Evolutionary conservation across 2,113 vertebrate genomes (phyloP).

Genomic region (Petrocephalus microphthalmus): DNA sequence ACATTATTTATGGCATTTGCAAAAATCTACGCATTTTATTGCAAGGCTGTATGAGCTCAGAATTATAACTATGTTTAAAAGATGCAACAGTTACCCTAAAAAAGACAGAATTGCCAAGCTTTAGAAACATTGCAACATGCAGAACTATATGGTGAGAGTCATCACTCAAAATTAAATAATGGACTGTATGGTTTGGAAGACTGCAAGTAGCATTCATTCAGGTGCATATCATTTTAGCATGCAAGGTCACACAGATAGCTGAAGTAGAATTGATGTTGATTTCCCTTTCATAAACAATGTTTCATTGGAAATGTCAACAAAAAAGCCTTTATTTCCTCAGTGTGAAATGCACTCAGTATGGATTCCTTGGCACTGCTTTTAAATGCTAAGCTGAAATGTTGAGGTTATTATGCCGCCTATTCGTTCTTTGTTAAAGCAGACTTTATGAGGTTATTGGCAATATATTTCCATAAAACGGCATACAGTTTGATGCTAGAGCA

Average conservation of each 20-base stretch:
- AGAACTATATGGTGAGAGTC: not conserved
- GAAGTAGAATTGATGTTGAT: constrained; percentile 35
- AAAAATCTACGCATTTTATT: not conserved
- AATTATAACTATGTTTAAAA: not conserved
- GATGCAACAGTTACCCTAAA: not conserved
- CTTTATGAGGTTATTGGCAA: constrained; percentile 43
- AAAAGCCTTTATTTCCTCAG: constrained; percentile 48
- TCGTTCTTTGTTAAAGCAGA: constrained; percentile 43
- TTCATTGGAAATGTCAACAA: constrained; percentile 46
- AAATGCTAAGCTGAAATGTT: constrained; percentile 29
- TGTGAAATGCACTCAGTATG: constrained; percentile 38
- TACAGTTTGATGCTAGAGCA: constrained; percentile 34
- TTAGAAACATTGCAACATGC: not conserved
- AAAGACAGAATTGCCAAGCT: not conserved
- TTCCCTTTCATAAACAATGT: constrained; percentile 35
- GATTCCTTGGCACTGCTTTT: constrained; percentile 22
- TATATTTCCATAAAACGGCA: constrained; percentile 38
- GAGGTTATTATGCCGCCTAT: constrained; percentile 37
- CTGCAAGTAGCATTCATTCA: not conserved
- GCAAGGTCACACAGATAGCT: constrained; percentile 20
- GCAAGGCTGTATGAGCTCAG: not conserved
- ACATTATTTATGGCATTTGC: not conserved
- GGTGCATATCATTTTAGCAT: constrained; percentile 11
- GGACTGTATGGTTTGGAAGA: not conserved
- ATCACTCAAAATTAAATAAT: not conserved